Base-by-base conservation (phyloP, 2,113 vertebrate genomes). In the Hippocampus abdominalis region DNA sequence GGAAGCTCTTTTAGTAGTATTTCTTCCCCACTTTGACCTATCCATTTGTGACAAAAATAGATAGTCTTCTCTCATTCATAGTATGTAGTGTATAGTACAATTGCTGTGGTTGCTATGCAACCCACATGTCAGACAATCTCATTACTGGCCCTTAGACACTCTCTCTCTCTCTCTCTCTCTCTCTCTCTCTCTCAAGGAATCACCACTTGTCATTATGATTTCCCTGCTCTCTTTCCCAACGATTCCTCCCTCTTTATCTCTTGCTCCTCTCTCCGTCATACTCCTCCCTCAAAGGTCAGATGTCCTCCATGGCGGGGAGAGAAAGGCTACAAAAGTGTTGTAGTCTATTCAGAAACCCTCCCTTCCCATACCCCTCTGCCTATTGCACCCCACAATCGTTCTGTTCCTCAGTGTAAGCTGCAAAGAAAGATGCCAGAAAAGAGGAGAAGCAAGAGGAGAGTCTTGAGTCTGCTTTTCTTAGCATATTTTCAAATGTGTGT, bases 211-310 rank as follows among this genome's bases (percentile, higher is more conserved):
- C 87, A 90, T 91, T 88, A 87, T 87, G 86, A 89, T 87, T 84
- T 81, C 79, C 71, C 82, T 82, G 82, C 86, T 72, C 73, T 73
- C 78, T 66, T 78, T 64, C 13, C 67, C 74, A 70, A 44, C 79
- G 57, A 72, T 80, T 85, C 85, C 82, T 86, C 84, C 85, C 74
- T 81, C 82, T 87, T 88, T 88, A 87, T 88, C 88, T 87, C 80
- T 79, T 69, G 61, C 80, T 74, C 73, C 76, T 78, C 80, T 73
- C 79, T 80, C 78, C 77, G 74, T 71, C 82, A 70, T 80, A 69
- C 84, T 81, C 81, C 80, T 84, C 89, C 94, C 94, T 93, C 93
- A 97, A 97, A 98, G 96, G 96, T 98, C 95, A 97, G 94, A 93
- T 94, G 94, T 95, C 93, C 94, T 95, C 94, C 93, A 94, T 93